Evolutionary conservation across 2,888 invertebrate species (phyloP).

Genomic region (Ennomos quercinarius): DNA sequence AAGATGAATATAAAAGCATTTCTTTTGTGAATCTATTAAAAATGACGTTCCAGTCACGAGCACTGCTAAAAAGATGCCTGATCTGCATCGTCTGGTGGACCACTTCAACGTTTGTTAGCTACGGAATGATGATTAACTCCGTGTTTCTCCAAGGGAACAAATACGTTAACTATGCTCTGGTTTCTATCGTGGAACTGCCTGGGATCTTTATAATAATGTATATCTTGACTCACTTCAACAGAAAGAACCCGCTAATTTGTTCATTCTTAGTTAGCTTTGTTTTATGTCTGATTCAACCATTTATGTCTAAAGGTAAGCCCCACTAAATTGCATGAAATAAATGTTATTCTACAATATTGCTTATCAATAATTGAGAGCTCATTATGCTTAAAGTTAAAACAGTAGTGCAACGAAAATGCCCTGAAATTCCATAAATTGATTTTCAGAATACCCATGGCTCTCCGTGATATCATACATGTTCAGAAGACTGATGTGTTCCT

Average conservation of each 20-base stretch:
- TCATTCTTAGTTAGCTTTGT: constrained; percentile 84
- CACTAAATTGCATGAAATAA: no score
- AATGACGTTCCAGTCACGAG: constrained; percentile 63
- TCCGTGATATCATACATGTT: constrained; percentile 83
- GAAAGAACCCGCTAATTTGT: constrained; percentile 82
- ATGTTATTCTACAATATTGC: no score
- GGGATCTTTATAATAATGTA: constrained; percentile 83
- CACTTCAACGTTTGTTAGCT: constrained; percentile 91
- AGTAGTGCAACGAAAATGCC: no score
- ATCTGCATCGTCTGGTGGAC: constrained; percentile 79
- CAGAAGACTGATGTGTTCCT: constrained; percentile 87
- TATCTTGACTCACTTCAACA: constrained; percentile 81
- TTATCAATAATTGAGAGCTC: no score
- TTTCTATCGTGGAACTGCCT: constrained; percentile 84
- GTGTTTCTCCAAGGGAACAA: constrained; percentile 90
- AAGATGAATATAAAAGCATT: constrained; percentile 52
- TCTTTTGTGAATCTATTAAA: constrained; percentile 54
- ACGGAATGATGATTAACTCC: constrained; percentile 91
- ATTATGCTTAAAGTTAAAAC: no score
- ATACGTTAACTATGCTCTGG: constrained; percentile 90
- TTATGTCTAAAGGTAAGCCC: constrained; percentile 81
- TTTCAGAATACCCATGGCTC: constrained; percentile 69
- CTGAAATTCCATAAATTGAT: constrained; percentile 29
- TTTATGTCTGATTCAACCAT: constrained; percentile 86
- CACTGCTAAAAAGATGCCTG: constrained; percentile 64